These are phyloP conservation scores for Drosophila paramelanica DNA, from an alignment of 2,888 invertebrate genomes.

Conservation along the genomic window DNA sequence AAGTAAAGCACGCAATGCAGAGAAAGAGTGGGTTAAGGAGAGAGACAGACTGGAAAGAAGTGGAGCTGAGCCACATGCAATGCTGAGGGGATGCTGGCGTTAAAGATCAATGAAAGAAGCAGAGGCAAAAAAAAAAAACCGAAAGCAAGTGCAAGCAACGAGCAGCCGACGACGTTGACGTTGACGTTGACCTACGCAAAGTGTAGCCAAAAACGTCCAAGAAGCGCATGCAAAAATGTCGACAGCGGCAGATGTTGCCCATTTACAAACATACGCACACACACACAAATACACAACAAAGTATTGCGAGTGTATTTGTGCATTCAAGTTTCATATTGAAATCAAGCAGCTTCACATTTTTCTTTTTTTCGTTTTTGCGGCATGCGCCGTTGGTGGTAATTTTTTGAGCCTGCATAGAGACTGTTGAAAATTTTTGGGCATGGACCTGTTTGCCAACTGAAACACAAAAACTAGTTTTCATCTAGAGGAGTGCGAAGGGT, in stretches of 20 bases:
- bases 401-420: constrained; percentile 31
- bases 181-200: constrained; percentile 82
- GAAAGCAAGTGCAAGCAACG: constrained; percentile 36
- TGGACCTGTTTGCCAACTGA: constrained; percentile 52
- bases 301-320: constrained; percentile 19
- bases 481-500: constrained; percentile 33
- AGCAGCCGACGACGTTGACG: constrained; percentile 34
- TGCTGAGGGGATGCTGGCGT: constrained; percentile 62
- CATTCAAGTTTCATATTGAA: constrained; percentile 54
- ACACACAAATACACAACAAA: constrained; percentile 6
- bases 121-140: constrained; percentile 32
- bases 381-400: constrained; percentile 78
- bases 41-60: constrained; percentile 26
- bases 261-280: constrained; percentile 34
- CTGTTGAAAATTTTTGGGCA: constrained; percentile 36
- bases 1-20: constrained; percentile 56
- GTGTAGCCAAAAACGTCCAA: constrained; percentile 62
- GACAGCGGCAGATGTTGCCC: constrained; percentile 72
- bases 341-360: constrained; percentile 58
- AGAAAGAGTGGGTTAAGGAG: constrained; percentile 18
- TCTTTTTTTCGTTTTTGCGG: constrained; percentile 41
- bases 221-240: constrained; percentile 66
- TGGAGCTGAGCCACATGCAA: constrained; percentile 55
- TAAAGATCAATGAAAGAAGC: constrained; percentile 75
- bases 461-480: constrained; percentile 58